Percentiles rank a stretch among this genome's conserved stretches.
Conservation (phyloP, 1,140 invertebrate species). For the Zaprionus inermis region DNA sequence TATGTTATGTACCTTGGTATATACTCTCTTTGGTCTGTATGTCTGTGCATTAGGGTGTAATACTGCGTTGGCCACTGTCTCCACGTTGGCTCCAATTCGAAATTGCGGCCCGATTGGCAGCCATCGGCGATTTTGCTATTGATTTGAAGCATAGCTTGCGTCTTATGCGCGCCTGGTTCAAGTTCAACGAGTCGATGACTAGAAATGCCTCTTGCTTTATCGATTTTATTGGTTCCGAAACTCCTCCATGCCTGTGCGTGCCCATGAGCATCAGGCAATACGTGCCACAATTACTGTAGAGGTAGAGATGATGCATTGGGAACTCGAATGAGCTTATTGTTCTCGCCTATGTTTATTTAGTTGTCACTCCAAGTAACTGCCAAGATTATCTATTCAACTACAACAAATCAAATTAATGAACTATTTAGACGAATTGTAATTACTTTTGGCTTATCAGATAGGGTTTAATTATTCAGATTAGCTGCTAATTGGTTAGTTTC, state of each 20-base stretch:
- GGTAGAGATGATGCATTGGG: background rate
- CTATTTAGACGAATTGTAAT: background rate
- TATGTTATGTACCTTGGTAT: background rate
- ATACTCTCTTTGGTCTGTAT: conserved; percentile 3
- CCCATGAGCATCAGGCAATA: background rate
- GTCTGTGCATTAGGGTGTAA: background rate
- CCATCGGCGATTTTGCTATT: conserved; percentile 30
- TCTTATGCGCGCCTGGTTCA: conserved; percentile 68
- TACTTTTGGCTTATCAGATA: background rate
- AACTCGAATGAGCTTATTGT: too few relatives aligned
- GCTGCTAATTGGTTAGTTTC: background rate
- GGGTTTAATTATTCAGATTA: background rate
- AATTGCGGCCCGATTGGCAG: conserved; percentile 68
- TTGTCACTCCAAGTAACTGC: too few relatives aligned
- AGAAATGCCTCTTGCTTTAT: conserved; percentile 60
- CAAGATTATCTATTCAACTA: too few relatives aligned
- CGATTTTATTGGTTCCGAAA: conserved; percentile 54
- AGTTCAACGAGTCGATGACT: conserved; percentile 72
- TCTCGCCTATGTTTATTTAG: too few relatives aligned
- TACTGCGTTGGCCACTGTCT: conserved; percentile 18
- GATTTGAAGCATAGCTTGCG: conserved; percentile 33
- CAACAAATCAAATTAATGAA: background rate
- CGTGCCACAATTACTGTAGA: background rate
- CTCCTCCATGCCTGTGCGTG: background rate
- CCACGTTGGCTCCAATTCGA: conserved; percentile 64